These are phyloP conservation scores for Zaprionus nigranus DNA, from an alignment of 1,140 invertebrate genomes.

Conservation along the genomic window DNA sequence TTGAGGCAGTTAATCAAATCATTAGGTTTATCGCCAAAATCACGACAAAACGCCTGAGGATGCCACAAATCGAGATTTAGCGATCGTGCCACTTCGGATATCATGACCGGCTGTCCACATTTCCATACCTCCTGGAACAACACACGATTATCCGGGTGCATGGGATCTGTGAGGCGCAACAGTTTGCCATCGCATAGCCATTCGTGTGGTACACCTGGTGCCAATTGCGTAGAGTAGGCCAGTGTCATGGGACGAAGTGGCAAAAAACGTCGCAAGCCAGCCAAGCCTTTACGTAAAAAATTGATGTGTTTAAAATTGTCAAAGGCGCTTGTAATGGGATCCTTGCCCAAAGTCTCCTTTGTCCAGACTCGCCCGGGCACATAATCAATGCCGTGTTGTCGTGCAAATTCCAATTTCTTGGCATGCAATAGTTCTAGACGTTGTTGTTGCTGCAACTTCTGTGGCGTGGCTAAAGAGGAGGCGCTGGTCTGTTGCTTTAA, in stretches of 20 bases:
- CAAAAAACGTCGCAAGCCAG: conserved; percentile 69
- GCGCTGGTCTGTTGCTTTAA: conserved; percentile 78
- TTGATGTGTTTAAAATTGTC: conserved; percentile 80
- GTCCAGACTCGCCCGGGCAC: conserved; percentile 73
- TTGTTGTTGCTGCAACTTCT: conserved; percentile 71
- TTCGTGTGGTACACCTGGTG: conserved; percentile 92
- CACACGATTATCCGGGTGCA: conserved; percentile 92
- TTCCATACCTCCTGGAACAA: conserved; percentile 98
- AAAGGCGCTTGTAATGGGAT: conserved; percentile 75
- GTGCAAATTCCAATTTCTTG: conserved; percentile 75
- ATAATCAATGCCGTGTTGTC: conserved; percentile 73
- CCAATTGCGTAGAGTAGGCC: conserved; percentile 91
- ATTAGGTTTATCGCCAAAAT: conserved; percentile 96
- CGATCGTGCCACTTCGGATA: conserved; percentile 93
- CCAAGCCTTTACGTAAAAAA: conserved; percentile 72
- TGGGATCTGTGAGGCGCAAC: conserved; percentile 93
- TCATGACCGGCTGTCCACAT: conserved; percentile 96
- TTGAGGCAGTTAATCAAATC: conserved; percentile 97
- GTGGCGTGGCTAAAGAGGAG: conserved; percentile 69
- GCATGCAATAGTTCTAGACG: conserved; percentile 70
- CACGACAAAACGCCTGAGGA: conserved; percentile 94
- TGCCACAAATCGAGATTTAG: conserved; percentile 94
- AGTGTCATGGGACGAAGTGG: conserved; percentile 94
- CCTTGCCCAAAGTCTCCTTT: conserved; percentile 76
- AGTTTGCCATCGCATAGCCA: conserved; percentile 96